These are phyloP conservation scores for Tinea pellionella DNA, from an alignment of 2,888 invertebrate species.

Conservation along the genomic window DNA sequence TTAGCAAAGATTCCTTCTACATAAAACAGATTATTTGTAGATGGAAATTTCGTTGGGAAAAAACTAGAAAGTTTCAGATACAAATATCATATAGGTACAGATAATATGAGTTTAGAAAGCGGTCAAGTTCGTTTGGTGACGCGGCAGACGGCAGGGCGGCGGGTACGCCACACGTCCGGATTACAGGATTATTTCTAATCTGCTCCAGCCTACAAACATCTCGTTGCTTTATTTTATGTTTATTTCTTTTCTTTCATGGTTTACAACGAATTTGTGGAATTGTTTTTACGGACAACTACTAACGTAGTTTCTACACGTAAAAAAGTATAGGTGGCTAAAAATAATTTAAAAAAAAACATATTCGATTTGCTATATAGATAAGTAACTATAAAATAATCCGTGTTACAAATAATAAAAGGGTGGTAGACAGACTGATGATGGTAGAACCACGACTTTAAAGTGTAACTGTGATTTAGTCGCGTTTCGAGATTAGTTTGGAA, in stretches of 20 bases:
- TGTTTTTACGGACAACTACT: neutral
- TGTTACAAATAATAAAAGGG: too few species aligned
- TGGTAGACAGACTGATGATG: too few species aligned
- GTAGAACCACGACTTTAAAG: too few species aligned
- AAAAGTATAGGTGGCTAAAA: too few species aligned
- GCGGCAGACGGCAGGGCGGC: slow-evolving; percentile 13
- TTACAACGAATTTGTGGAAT: neutral
- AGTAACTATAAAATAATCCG: too few species aligned
- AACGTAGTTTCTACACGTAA: too few species aligned
- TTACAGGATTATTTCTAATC: slow-evolving; percentile 53
- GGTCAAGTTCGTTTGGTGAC: slow-evolving; percentile 10
- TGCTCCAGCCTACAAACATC: slow-evolving; percentile 18
- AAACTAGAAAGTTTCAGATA: neutral
- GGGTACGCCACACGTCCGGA: slow-evolving; percentile 28
- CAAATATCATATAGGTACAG: neutral
- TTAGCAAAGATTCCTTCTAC: too few species aligned
- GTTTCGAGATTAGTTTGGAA: too few species aligned
- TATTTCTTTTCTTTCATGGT: slow-evolving; percentile 9
- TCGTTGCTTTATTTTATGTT: slow-evolving; percentile 8
- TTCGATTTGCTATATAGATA: too few species aligned
- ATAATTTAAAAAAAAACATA: too few species aligned
- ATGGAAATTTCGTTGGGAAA: neutral
- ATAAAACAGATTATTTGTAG: too few species aligned
- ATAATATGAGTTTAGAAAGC: slow-evolving; percentile 1
- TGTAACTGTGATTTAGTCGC: too few species aligned